Evolutionary conservation across 2,113 vertebrate species (phyloP).

Genomic region (Menidia beryllina): DNA sequence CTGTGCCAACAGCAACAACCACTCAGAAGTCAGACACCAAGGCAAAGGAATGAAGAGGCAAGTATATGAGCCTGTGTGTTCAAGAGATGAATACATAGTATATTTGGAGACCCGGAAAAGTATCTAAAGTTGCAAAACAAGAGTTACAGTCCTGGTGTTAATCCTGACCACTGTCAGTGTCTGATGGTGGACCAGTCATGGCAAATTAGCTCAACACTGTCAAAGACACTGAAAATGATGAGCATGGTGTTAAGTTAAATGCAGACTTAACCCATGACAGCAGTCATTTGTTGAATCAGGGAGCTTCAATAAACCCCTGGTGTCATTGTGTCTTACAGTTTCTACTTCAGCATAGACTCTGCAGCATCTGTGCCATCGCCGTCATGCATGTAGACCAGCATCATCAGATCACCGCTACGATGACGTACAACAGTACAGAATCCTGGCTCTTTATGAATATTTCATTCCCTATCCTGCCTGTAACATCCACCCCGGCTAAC

Average conservation of each 20-base stretch:
- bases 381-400: conserved; percentile 14
- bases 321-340: conserved; percentile 41
- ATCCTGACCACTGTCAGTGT: background rate
- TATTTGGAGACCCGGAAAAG: background rate
- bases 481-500: conserved; percentile 42
- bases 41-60: background rate
- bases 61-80: conserved; percentile 1
- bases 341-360: background rate
- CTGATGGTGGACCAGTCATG: background rate
- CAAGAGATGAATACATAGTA: background rate
- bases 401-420: conserved; percentile 29
- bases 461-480: conserved; percentile 57
- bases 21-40: conserved; percentile 14
- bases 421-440: conserved; percentile 59
- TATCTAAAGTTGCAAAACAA: background rate
- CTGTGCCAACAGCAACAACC: conserved; percentile 59
- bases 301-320: background rate
- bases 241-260: background rate
- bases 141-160: background rate
- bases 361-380: background rate
- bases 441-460: conserved; percentile 63
- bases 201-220: background rate
- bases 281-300: background rate
- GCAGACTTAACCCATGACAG: background rate
- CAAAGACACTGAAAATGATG: background rate